Evolutionary conservation across 2,113 vertebrate genomes (phyloP).

Genomic region (Microcebus ravelobensis): DNA sequence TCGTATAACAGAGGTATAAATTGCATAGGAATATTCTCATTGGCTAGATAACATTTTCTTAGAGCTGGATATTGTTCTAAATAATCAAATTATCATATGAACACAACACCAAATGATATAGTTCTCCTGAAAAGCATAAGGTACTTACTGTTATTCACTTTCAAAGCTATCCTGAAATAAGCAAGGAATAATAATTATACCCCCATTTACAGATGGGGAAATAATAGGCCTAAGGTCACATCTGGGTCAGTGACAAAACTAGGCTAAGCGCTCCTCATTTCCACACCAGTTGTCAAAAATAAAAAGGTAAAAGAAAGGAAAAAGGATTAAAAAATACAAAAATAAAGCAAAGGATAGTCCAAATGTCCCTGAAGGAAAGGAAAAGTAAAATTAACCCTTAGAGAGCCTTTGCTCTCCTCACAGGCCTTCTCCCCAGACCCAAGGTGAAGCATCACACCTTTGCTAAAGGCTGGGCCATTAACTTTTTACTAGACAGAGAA

Average conservation of each 20-base stretch:
- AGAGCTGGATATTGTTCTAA: background rate
- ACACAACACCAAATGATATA: background rate
- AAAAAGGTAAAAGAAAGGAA: background rate
- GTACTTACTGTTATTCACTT: background rate
- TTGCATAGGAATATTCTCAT: background rate
- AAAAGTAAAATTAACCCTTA: background rate
- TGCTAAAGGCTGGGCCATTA: background rate
- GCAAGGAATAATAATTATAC: background rate
- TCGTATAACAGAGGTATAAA: background rate
- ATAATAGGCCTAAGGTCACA: background rate
- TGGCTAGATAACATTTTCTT: background rate
- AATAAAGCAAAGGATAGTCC: background rate
- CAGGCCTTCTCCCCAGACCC: background rate
- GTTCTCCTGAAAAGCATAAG: slow-evolving; percentile 11
- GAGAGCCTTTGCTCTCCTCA: background rate
- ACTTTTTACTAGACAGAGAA: background rate
- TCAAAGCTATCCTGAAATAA: slow-evolving; percentile 9
- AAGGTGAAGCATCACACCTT: background rate
- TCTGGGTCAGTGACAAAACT: slow-evolving; percentile 8
- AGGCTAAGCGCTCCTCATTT: background rate
- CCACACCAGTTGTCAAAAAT: background rate
- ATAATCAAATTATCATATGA: slow-evolving; percentile 9
- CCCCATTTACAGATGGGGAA: background rate
- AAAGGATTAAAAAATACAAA: background rate
- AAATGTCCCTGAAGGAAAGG: background rate